Conservation (phyloP, 2,113 vertebrate genomes). For the Pomatostomus ruficeps region DNA sequence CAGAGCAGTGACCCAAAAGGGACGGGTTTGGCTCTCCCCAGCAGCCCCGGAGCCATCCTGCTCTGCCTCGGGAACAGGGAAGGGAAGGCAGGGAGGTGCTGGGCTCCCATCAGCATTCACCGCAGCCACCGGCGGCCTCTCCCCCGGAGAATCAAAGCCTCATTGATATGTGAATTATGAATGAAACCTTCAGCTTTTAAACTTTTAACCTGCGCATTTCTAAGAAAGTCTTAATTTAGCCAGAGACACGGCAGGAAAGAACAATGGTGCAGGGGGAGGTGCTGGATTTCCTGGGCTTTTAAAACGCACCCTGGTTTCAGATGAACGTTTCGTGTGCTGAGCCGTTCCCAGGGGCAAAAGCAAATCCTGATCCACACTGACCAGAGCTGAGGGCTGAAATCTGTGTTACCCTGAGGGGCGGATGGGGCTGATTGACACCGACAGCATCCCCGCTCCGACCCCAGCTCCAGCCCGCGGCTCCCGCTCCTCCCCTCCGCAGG, state of each 20-base stretch:
- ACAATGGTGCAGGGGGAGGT: not conserved
- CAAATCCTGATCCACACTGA: not conserved
- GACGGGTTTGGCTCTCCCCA: not conserved
- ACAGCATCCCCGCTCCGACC: not conserved
- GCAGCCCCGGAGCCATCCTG: not conserved
- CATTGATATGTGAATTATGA: constrained; percentile 66
- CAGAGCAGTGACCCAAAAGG: constrained; percentile 8
- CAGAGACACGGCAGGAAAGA: not conserved
- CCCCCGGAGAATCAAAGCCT: constrained; percentile 48
- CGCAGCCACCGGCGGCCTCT: not conserved
- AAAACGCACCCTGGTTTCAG: not conserved
- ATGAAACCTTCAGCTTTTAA: constrained; percentile 68
- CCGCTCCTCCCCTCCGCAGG: not conserved
- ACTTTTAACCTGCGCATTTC: constrained; percentile 65
- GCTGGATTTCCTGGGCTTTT: not conserved
- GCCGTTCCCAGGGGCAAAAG: not conserved
- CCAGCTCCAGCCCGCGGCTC: not conserved
- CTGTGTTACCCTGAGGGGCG: not conserved
- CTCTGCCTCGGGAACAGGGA: not conserved
- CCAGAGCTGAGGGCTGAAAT: not conserved
- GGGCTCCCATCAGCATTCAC: constrained; percentile 20
- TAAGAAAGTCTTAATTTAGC: constrained; percentile 53
- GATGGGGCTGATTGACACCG: not conserved
- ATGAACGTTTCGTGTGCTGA: not conserved
- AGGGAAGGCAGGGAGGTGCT: not conserved